Evolutionary conservation across 2,797 vertebrate species (phyloP).

Genomic region (Takifugu ocellatus): DNA sequence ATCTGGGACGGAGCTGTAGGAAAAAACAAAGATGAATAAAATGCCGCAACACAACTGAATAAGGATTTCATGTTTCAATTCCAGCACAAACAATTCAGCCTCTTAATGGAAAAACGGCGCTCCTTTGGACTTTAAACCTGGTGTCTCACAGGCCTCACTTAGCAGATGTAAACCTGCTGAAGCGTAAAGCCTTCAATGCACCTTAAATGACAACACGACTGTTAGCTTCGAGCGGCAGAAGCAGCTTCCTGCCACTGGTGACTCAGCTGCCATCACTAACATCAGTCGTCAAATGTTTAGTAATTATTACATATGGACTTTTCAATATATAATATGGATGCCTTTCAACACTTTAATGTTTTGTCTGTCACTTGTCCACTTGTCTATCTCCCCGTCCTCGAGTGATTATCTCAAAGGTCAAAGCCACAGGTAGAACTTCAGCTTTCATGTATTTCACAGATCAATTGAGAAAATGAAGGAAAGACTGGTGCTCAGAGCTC

Average conservation of each 20-base stretch:
- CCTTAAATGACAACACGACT: neutral
- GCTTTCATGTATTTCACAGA: conserved; percentile 11
- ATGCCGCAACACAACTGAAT: conserved; percentile 19
- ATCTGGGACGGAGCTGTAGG: conserved; percentile 95
- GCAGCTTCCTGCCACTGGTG: neutral
- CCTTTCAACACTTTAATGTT: neutral
- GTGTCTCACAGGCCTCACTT: conserved; percentile 42
- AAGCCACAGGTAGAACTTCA: conserved; percentile 27
- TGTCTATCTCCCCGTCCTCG: neutral
- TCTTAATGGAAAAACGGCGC: conserved; percentile 41
- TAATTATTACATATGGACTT: no score
- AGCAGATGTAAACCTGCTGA: no score
- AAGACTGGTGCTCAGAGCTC: no score
- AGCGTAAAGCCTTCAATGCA: neutral
- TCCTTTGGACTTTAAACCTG: conserved; percentile 49
- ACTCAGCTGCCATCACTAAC: no score
- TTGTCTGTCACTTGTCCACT: neutral
- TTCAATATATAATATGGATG: neutral
- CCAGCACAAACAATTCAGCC: conserved; percentile 65
- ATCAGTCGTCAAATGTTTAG: no score
- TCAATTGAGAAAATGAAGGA: neutral
- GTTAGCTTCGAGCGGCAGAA: no score
- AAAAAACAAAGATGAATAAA: conserved; percentile 72
- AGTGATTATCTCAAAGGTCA: conserved; percentile 17
- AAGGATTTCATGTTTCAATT: conserved; percentile 76